Base-by-base conservation (phyloP, 53 echinoderm and acorn worm species). In the Henricia sp. region DNA sequence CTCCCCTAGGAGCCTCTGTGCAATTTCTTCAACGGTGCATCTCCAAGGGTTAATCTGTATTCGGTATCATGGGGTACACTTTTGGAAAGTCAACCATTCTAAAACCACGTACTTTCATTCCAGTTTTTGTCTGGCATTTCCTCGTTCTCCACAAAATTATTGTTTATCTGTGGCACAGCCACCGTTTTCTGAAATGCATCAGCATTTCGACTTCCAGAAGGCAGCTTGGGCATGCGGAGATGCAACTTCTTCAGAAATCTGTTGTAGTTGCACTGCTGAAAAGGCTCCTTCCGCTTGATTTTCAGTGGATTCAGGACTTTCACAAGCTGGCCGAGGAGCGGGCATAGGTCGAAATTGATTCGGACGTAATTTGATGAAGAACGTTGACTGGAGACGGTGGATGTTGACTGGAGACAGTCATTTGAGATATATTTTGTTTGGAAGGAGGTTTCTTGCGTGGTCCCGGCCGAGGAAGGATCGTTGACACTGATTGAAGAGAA, bases 181-280 rank as follows among this genome's bases (percentile, higher is more conserved):
- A 43, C 80, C 34, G 64, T 46, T 32, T 63, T 64, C 9, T 43
- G 65, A 6, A 14, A 48, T 21, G 34, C 20, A n/a, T 4, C 6
- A 0, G 21, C 44, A 17, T 23, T 46, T 1, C 8, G 9, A 20
- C 50, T 34, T 24, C 20, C 2, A 16, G 12, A 1, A 12, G 80
- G 65, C 11, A 63, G 46, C 24, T 44, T 62, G 17, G 80, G 80
- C 80, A 80, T 64, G 63, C 80, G 64, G 1, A 80, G 63, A 21
- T 50, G 63, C 34, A 80, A 63, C 62, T 26, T 62, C 65, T 80
- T 80, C 12, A 80, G 80, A 36, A 80, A 80, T 17, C 80, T 40
- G 13, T 29, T 33, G 48, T 80, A 46, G 30, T 80, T 64, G 58
- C 25, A n/a, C 3, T 48, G 16, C 32, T 8, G 28, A 64, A 3